Conservation (phyloP, 1,140 invertebrate species). For the Telenomus remus region DNA sequence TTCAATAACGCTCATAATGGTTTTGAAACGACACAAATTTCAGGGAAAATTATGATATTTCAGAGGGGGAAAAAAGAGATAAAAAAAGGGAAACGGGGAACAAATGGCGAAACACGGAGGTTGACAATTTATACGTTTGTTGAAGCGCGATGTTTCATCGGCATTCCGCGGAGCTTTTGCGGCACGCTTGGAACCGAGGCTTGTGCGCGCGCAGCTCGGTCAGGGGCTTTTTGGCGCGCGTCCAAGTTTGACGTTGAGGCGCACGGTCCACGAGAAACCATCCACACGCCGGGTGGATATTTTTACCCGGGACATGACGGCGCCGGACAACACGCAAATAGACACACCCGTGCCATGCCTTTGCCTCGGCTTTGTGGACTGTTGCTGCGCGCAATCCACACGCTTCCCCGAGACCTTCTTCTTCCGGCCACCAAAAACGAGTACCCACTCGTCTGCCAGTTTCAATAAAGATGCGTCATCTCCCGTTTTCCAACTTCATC, state of each 20-base stretch:
- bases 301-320: slow-evolving; percentile 76
- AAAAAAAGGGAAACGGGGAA: too few relatives aligned
- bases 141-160: slow-evolving; percentile 39
- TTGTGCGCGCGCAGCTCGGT: slow-evolving; percentile 20
- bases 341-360: slow-evolving; percentile 67
- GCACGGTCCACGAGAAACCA: too few relatives aligned
- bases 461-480: slow-evolving; percentile 42
- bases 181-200: slow-evolving; percentile 3
- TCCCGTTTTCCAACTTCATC: too few relatives aligned
- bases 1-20: too few relatives aligned
- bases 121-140: too few relatives aligned
- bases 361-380: slow-evolving; percentile 54
- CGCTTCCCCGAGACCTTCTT: slow-evolving; percentile 52
- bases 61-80: too few relatives aligned
- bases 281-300: too few relatives aligned
- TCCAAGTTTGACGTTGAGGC: slow-evolving; percentile 41
- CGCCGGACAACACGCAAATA: slow-evolving; percentile 77
- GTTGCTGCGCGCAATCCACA: slow-evolving; percentile 36
- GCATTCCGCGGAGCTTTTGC: slow-evolving; percentile 28
- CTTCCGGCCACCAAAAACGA: slow-evolving; percentile 49
- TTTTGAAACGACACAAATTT: too few relatives aligned
- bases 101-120: too few relatives aligned
- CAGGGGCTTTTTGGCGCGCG: slow-evolving; percentile 29
- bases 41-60: too few relatives aligned
- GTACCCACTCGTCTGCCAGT: slow-evolving; percentile 42